Base-by-base conservation (phyloP, 2,797 vertebrate species). In the Phoeniculus purpureus region DNA sequence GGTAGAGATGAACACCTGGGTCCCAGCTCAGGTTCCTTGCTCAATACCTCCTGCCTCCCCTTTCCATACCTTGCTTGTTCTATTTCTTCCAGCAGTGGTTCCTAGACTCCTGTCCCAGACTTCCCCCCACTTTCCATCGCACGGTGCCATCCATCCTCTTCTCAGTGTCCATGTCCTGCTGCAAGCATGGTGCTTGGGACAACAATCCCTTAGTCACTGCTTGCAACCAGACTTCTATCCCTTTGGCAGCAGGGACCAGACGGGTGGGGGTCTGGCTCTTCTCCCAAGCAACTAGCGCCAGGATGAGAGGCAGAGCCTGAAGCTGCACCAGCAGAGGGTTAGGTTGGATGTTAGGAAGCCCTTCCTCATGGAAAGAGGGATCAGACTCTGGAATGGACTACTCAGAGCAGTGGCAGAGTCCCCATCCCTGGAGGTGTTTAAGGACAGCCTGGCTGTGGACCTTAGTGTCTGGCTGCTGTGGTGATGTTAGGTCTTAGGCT, bases 1-100 rank as follows among this genome's bases (percentile, higher is more conserved):
- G 16, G 40, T 8, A n/a, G 23, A 7, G 40, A 25, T 55, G 56
- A 72, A n/a, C 1, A 2, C 20, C 22, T 1, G 3, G 12, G 22
- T 6, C 5, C 22, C 0, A 0, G 8, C 47, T 11, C 1, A 3
- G 32, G 29, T 29, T 87, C 21, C 31, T 67, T 56, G 9, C 29
- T 62, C 16, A 20, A 16, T 34, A 43, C 55, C 17, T 58, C 22
- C 29, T 37, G 10, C 14, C 6, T 34, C 9, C 29, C 31, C 31
- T 32, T 25, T 84, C 22, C 43, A 16, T 19, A 9, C 13, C 26
- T n/a, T 43, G 5, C 13, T 77, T 21, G 29, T 77, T 55, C 75
- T 68, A 23, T 8, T 70, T 59, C 40, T 25, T 51, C n/a, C n/a
- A 32, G 32, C n/a, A 68, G 16, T 2, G 0, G 25, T 13, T 68